These are phyloP conservation scores for Venturia canescens DNA, from an alignment of 1,140 invertebrate species.

Conservation along the genomic window DNA sequence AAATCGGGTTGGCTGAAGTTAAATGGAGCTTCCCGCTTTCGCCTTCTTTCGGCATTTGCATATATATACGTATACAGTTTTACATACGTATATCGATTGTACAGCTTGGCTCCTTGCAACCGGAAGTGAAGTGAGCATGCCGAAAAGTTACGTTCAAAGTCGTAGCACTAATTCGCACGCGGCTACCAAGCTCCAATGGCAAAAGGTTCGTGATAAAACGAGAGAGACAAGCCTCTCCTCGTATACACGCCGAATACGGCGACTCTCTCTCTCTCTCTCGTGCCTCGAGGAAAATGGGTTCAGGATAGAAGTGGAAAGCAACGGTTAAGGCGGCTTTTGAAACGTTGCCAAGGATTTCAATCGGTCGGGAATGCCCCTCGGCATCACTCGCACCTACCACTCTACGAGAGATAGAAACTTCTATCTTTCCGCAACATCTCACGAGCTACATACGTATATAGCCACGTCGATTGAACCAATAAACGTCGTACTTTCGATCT, in stretches of 20 bases:
- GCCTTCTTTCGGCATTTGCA: not conserved
- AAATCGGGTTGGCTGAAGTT: slow-evolving; percentile 1
- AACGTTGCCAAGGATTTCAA: slow-evolving; percentile 69
- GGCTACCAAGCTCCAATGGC: slow-evolving; percentile 23
- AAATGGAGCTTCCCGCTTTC: slow-evolving; percentile 4
- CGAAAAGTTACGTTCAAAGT: slow-evolving; percentile 24
- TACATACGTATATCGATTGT: not conserved
- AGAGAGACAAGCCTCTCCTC: not conserved
- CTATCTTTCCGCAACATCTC: slow-evolving; percentile 39
- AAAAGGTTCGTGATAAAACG: not conserved
- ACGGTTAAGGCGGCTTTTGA: slow-evolving; percentile 59
- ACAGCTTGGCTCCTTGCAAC: slow-evolving; percentile 7
- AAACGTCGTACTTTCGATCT: not conserved
- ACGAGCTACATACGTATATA: not conserved
- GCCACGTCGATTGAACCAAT: not conserved
- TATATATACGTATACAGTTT: not conserved
- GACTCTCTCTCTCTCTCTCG: not conserved
- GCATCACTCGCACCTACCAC: slow-evolving; percentile 48
- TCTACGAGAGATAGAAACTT: slow-evolving; percentile 55
- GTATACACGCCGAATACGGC: not conserved
- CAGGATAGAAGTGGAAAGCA: slow-evolving; percentile 14
- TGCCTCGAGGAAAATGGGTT: slow-evolving; percentile 19
- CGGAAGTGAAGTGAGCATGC: slow-evolving; percentile 30
- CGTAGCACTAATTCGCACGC: slow-evolving; percentile 35
- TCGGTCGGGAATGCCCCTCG: slow-evolving; percentile 51